phyloP scores from a whole-genome alignment of 2,113 vertebrate genomes.

The Sporophila hypoxantha region DNA sequence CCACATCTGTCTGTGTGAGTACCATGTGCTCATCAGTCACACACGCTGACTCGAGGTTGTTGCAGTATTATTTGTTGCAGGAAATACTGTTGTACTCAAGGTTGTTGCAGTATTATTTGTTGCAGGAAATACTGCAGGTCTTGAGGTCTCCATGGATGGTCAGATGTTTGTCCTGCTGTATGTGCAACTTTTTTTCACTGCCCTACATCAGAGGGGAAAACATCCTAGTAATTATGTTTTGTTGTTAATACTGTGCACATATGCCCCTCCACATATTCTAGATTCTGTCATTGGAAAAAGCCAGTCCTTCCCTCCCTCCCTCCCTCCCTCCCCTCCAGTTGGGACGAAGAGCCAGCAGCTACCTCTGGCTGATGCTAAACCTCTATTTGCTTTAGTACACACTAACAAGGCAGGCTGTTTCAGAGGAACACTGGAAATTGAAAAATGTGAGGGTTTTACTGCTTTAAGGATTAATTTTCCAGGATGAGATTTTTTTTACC shows the following conservation, averaged over 20 bases:
- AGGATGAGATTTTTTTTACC: background rate
- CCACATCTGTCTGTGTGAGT: background rate
- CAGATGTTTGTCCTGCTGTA: background rate
- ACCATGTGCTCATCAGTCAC: background rate
- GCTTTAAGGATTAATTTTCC: background rate
- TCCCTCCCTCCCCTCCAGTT: background rate
- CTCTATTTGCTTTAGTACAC: background rate
- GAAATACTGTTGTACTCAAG: background rate
- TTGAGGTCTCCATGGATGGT: background rate
- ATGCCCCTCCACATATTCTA: background rate
- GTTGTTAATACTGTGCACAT: background rate
- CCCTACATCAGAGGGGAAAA: background rate
- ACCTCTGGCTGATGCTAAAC: background rate
- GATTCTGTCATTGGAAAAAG: background rate
- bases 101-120: background rate
- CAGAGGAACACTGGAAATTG: background rate
- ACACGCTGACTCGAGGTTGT: background rate
- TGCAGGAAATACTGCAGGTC: background rate
- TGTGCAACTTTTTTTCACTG: background rate
- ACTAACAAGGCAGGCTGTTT: background rate
- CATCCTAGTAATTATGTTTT: background rate
- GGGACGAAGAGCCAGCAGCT: background rate
- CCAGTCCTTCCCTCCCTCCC: background rate
- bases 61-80: background rate
- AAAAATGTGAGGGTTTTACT: rapidly evolving